phyloP scores from a whole-genome alignment of 2,113 vertebrate species.

The Acrocephalus arundinaceus region DNA sequence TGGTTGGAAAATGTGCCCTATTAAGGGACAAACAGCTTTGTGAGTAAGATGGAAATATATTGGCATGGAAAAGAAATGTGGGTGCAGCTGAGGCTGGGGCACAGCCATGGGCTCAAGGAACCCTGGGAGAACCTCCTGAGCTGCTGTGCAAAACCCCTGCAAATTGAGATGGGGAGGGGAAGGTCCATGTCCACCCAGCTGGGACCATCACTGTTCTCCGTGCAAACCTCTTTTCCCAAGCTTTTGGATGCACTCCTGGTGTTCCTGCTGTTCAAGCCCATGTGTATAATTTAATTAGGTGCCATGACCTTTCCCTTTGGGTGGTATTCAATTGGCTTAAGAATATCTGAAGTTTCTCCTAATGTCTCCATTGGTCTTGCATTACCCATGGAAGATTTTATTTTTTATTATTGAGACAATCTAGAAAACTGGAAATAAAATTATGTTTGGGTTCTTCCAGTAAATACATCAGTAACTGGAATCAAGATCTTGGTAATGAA shows the following conservation, averaged over 20 bases:
- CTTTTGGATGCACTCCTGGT: not conserved
- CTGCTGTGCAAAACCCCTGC: not conserved
- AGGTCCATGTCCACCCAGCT: fast-evolving
- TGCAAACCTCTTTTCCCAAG: not conserved
- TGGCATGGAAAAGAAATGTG: not conserved
- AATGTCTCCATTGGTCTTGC: not conserved
- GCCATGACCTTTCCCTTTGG: not conserved
- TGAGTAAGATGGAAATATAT: not conserved
- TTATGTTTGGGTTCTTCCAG: not conserved
- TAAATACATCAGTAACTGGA: constrained; percentile 15
- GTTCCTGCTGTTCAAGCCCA: not conserved
- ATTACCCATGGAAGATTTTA: not conserved
- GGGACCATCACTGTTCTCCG: fast-evolving
- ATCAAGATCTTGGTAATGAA: not conserved
- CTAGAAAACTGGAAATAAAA: not conserved
- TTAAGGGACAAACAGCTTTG: constrained; percentile 4
- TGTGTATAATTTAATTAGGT: not conserved
- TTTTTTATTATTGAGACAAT: not conserved
- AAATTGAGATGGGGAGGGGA: not conserved
- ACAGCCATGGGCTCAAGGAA: fast-evolving
- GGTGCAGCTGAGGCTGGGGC: not conserved
- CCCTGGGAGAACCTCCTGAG: not conserved
- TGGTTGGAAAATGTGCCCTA: not conserved
- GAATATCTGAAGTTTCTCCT: not conserved
- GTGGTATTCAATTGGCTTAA: not conserved